Percentiles rank a stretch among this genome's conserved stretches.
Conservation (phyloP, 2,113 vertebrate genomes). For the Microtus oregoni region DNA sequence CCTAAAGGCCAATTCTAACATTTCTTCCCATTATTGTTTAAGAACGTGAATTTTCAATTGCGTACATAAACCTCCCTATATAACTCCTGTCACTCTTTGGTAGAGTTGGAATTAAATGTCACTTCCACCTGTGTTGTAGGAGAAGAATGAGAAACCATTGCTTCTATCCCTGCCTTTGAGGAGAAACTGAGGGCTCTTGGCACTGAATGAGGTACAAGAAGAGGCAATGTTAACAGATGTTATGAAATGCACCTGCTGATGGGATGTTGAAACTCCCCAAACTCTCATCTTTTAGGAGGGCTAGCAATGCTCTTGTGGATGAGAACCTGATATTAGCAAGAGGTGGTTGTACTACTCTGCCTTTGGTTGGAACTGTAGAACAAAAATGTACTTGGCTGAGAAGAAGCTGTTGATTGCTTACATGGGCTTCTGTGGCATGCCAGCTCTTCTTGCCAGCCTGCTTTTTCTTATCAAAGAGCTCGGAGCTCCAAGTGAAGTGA, state of each 20-base stretch:
- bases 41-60: background rate
- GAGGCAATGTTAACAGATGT: background rate
- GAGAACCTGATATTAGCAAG: background rate
- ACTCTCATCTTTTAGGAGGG: background rate
- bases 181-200: background rate
- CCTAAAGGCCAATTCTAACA: background rate
- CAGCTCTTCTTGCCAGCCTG: slow-evolving; percentile 21
- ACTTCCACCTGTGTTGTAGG: background rate
- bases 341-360: background rate
- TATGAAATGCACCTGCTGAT: background rate
- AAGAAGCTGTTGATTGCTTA: slow-evolving; percentile 61
- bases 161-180: background rate
- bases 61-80: background rate
- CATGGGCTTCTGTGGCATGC: background rate
- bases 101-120: background rate
- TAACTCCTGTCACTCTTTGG: background rate
- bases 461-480: slow-evolving; percentile 48
- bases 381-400: slow-evolving; percentile 1
- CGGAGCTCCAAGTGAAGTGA: slow-evolving; percentile 62
- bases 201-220: background rate
- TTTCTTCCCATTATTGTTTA: background rate
- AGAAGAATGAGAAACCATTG: background rate
- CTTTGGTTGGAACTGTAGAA: background rate
- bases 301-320: background rate
- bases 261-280: background rate